Evolutionary conservation across 2,797 vertebrate species (phyloP).

Genomic region (Antrozous pallidus): DNA sequence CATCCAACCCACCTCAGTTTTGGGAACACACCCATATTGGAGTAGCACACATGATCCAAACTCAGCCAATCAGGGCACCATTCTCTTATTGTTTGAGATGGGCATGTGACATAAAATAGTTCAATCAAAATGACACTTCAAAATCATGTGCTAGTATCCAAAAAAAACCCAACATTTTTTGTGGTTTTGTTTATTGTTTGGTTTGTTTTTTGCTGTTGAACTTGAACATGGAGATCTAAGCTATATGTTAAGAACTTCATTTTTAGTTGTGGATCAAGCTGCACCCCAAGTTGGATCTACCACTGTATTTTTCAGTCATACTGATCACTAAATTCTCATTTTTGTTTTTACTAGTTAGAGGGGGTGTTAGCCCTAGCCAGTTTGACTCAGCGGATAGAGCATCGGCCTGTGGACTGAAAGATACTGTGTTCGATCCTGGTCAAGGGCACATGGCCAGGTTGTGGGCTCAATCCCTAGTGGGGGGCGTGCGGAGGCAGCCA

Average conservation of each 20-base stretch:
- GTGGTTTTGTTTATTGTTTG: not conserved
- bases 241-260: not conserved
- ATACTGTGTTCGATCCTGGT: no score
- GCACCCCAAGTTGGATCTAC: not conserved
- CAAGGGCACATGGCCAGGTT: no score
- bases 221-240: not conserved
- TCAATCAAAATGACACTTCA: not conserved
- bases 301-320: not conserved
- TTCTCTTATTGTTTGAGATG: not conserved
- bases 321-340: not conserved
- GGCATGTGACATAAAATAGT: not conserved
- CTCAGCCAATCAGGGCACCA: not conserved
- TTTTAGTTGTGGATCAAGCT: slow-evolving; percentile 20
- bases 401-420: no score
- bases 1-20: not conserved
- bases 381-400: no score
- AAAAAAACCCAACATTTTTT: not conserved
- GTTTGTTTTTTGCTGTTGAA: not conserved
- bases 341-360: slow-evolving; percentile 39
- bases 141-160: not conserved
- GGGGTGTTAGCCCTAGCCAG: not conserved
- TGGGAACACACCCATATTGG: not conserved
- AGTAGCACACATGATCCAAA: not conserved
- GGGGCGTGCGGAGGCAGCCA: no score
- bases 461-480: no score